Base-by-base conservation (phyloP, 92 coral and sea anemone genomes). In the Epizoanthus fatuus region DNA sequence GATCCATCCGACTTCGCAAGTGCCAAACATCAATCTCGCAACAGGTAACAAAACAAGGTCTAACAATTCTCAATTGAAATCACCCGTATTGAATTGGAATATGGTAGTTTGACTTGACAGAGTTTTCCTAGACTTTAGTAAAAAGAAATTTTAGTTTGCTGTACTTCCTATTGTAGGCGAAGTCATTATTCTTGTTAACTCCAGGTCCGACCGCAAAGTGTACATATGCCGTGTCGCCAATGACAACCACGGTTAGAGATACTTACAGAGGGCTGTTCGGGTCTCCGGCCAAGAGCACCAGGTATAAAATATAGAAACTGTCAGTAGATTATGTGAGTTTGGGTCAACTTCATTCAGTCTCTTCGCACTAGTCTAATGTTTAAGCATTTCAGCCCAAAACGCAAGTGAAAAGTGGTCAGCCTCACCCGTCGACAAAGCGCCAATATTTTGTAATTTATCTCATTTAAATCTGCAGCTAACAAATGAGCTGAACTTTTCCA, bases 171-270 rank as follows among this genome's bases (percentile, higher is more conserved):
- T 13, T 22, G 2, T 19, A 19, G n/a, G 2, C 3, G 14, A 52
- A 16, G 29, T 44, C 1, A 0, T n/a, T 4, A 8, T 17, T 6
- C 51, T 10, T 7, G 20, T 19, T 19, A 14, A 16, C 77, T n/a
- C 5, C 69, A 76, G 81, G 66, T 58, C 55, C 4, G 22, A 54
- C 15, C 13, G 55, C 19, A 3, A 35, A 32, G n/a, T 38, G n/a
- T 17, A 38, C 68, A 56, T 19, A 57, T 37, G 35, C 62, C 53
- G 5, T 67, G 81, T 76, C 81, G n/a, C 81, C 81, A 29, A 38
- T 76, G 81, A 76, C 81, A 57, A 76, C 81, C 68, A 76, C 81
- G 39, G 81, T 59, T 39, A 66, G 81, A 57, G 81, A 76, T 68
- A 76, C 81, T 3, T 76, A 76, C 81, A 76, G 25, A 58, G 81